A percentile compares a stretch with the other conserved stretches of the same genome.
Evolutionary conservation across 2,113 vertebrate species (phyloP).

Genomic region (Microcebus lehilahytsara): DNA sequence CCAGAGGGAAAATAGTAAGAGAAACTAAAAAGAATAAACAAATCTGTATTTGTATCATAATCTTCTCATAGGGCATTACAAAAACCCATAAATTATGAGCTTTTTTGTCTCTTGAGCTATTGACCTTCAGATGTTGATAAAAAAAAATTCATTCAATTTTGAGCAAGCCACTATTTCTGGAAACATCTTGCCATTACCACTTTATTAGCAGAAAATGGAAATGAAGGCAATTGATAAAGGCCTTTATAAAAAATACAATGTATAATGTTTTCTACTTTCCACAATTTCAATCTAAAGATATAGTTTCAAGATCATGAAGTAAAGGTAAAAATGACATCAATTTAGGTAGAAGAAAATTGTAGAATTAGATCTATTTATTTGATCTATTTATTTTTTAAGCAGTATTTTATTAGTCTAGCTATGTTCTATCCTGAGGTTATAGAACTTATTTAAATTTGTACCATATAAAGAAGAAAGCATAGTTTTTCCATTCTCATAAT

Average conservation of each 20-base stretch:
- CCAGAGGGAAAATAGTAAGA: neutral
- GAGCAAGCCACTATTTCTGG: neutral
- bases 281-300: neutral
- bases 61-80: neutral
- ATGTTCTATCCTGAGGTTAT: neutral
- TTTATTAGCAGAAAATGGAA: constrained; percentile 35
- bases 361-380: neutral
- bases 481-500: neutral
- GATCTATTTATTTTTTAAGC: neutral
- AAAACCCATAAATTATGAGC: neutral
- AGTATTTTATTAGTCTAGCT: neutral
- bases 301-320: neutral
- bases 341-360: neutral
- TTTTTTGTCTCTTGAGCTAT: neutral
- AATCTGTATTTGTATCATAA: neutral
- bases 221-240: neutral
- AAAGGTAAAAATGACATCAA: neutral
- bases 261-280: neutral
- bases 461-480: neutral
- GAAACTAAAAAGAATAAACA: neutral
- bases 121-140: neutral
- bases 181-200: neutral
- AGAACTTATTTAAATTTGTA: neutral
- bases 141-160: neutral
- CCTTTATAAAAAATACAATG: neutral